A percentile compares a stretch with the other conserved stretches of the same genome.
Conservation (phyloP, 92 coral and sea anemone species). For the Anthopleura xanthogrammica region DNA sequence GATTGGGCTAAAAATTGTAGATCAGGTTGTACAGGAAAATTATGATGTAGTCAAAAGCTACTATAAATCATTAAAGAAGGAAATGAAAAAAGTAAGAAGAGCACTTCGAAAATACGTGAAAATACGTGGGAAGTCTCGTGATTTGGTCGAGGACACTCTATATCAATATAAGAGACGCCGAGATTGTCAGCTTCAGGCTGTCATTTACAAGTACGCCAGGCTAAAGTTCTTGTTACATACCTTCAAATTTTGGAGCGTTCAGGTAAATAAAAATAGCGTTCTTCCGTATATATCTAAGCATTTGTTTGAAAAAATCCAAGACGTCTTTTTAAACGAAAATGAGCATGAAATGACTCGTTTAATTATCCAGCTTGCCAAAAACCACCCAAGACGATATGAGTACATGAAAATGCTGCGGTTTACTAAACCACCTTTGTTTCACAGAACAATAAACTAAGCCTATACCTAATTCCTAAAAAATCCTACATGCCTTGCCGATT, state of each 20-base stretch:
- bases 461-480: too few species aligned
- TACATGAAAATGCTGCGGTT: slow-evolving; percentile 8
- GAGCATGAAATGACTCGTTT: background rate
- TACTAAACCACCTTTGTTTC: slow-evolving; percentile 6
- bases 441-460: background rate
- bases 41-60: background rate
- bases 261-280: background rate
- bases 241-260: background rate
- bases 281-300: background rate
- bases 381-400: background rate
- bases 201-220: background rate
- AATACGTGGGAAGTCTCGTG: background rate
- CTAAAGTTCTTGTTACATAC: slow-evolving; percentile 9
- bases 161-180: background rate
- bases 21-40: background rate
- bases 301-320: background rate
- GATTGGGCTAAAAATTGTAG: background rate
- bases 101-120: background rate
- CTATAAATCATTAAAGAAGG: background rate
- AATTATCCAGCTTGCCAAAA: background rate
- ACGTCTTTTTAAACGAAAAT: slow-evolving; percentile 1
- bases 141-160: background rate
- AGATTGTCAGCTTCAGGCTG: background rate
- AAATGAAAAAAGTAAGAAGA: background rate
- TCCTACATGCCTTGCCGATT: too few species aligned